These are phyloP conservation scores for Myotis lucifugus DNA, from an alignment of 2,113 vertebrate species.

Conservation along the genomic window DNA sequence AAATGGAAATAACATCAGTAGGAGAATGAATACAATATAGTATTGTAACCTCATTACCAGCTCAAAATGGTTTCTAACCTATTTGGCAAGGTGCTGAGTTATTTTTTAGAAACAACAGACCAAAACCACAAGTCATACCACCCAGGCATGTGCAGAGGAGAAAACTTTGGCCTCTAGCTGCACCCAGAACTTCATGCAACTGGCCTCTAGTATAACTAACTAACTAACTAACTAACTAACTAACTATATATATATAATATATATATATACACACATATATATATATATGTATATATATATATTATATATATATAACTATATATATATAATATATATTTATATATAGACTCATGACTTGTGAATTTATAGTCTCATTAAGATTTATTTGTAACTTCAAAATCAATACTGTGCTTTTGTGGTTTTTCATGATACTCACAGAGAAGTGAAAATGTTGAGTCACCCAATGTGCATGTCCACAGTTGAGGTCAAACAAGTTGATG, in stretches of 20 bases:
- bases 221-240: too few species aligned
- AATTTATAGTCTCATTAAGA: not conserved
- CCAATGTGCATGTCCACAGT: not conserved
- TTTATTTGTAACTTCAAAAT: not conserved
- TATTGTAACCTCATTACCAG: not conserved
- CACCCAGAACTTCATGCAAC: not conserved
- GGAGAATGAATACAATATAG: not conserved
- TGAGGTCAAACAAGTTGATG: not conserved
- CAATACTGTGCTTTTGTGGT: not conserved
- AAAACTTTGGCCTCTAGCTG: not conserved
- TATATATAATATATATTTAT: too few species aligned
- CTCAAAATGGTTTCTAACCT: not conserved
- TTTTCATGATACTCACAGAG: not conserved
- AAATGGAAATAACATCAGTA: not conserved
- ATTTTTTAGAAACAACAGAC: not conserved
- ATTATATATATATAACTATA: too few species aligned
- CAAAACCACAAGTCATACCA: not conserved
- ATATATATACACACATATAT: too few species aligned
- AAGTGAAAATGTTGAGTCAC: not conserved
- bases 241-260: too few species aligned
- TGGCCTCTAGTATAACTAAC: too few species aligned
- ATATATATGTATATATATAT: too few species aligned
- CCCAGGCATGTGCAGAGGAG: not conserved
- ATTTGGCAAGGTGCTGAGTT: not conserved
- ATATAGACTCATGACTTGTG: not conserved